phyloP scores from a whole-genome alignment of 2,888 invertebrate genomes.

The Ennomos quercinarius region DNA sequence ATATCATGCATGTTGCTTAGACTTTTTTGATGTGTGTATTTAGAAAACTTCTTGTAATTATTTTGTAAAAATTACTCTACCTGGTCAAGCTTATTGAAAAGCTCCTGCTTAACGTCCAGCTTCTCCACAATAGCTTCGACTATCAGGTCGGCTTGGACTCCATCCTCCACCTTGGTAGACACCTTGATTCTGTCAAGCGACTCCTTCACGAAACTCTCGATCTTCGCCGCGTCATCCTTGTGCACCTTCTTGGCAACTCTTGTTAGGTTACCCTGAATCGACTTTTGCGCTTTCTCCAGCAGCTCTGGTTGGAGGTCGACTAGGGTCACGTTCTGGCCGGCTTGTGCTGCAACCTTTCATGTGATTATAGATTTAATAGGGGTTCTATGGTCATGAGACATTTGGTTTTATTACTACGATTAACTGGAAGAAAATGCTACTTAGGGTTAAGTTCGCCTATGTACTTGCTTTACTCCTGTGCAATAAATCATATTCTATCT shows the following conservation, averaged over 20 bases:
- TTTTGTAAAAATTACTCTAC: slow-evolving; percentile 55
- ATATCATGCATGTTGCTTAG: no score
- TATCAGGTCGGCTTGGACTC: slow-evolving; percentile 89
- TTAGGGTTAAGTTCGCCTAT: no score
- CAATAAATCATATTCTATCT: no score
- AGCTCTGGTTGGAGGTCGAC: slow-evolving; percentile 91
- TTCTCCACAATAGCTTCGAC: slow-evolving; percentile 96
- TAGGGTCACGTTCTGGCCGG: slow-evolving; percentile 92
- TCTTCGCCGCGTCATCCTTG: slow-evolving; percentile 88
- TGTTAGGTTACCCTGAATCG: slow-evolving; percentile 89
- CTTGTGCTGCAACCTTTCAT: slow-evolving; percentile 93
- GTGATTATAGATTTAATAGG: slow-evolving; percentile 44
- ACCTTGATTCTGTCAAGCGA: slow-evolving; percentile 80
- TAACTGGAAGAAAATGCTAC: no score
- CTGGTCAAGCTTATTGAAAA: slow-evolving; percentile 90
- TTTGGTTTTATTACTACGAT: no score
- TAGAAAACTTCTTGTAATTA: neutral
- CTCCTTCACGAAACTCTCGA: slow-evolving; percentile 88
- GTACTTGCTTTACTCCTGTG: no score
- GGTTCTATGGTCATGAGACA: no score
- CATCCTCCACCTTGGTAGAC: slow-evolving; percentile 86
- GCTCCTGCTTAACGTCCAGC: slow-evolving; percentile 90
- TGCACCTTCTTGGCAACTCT: slow-evolving; percentile 92
- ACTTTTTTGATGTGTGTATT: no score
- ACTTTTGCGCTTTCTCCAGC: slow-evolving; percentile 89